phyloP scores from a whole-genome alignment of 2,797 vertebrate genomes.

The Heterohyrax brucei region DNA sequence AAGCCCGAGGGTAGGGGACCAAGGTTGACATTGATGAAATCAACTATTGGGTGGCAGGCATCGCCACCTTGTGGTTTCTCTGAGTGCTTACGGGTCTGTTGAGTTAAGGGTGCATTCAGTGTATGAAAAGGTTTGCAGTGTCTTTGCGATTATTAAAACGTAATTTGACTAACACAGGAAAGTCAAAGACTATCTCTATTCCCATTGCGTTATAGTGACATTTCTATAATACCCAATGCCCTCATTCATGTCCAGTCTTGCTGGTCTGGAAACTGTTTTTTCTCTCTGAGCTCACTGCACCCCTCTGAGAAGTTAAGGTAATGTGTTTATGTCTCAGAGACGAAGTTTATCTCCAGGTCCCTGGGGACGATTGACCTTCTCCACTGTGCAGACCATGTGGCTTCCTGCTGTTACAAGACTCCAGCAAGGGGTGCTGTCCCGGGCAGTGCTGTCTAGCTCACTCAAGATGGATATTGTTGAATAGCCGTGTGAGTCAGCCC shows the following conservation, averaged over 20 bases:
- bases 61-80: constrained; percentile 78
- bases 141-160: not conserved
- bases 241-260: not conserved
- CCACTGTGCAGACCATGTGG: not conserved
- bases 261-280: not conserved
- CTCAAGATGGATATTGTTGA: not conserved
- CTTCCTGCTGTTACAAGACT: not conserved
- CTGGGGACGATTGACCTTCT: not conserved
- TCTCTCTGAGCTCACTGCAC: not conserved
- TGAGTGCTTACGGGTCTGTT: not conserved
- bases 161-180: not conserved
- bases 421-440: not conserved
- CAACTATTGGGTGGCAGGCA: constrained; percentile 20
- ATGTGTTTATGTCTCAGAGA: not conserved
- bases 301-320: not conserved
- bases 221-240: not conserved
- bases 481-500: no score
- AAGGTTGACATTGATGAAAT: rapidly evolving
- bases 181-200: not conserved
- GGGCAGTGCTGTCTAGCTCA: not conserved
- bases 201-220: not conserved
- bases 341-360: constrained; percentile 16
- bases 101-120: rapidly evolving
- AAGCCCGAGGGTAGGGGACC: not conserved
- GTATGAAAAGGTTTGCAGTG: not conserved